Conservation (phyloP, 2,113 vertebrate species). For the Sciurus niger region DNA sequence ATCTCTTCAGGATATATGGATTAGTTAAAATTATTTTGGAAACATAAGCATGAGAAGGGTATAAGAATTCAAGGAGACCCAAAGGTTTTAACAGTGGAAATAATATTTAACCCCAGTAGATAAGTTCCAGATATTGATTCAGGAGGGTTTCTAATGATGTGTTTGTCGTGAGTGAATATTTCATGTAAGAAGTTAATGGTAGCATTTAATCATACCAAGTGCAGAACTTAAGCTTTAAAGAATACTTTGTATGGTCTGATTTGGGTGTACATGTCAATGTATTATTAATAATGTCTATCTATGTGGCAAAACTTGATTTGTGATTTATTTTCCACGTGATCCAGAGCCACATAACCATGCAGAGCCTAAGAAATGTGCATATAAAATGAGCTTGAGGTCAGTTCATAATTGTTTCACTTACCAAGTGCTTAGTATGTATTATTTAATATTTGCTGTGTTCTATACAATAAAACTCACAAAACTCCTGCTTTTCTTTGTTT, state of each 20-base stretch:
- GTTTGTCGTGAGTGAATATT: conserved; percentile 22
- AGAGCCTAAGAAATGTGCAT: neutral
- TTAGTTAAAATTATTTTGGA: conserved; percentile 38
- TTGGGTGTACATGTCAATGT: neutral
- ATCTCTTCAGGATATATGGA: neutral
- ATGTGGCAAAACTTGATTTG: neutral
- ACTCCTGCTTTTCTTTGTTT: neutral
- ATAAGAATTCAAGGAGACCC: neutral
- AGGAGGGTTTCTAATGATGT: neutral
- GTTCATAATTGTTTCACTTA: neutral
- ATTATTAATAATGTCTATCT: neutral
- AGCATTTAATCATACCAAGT: neutral
- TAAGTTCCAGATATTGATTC: neutral
- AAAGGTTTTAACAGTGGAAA: neutral
- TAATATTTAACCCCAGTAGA: neutral
- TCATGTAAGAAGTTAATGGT: neutral
- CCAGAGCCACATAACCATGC: neutral
- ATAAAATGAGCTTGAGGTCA: neutral
- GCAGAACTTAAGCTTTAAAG: neutral
- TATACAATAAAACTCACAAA: neutral
- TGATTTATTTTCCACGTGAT: conserved; percentile 17
- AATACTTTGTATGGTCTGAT: neutral
- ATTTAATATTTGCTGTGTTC: neutral
- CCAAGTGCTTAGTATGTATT: neutral
- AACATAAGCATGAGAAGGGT: neutral